Evolutionary conservation across 92 coral and sea anemone species (phyloP).

Genomic region (Epizoanthus scotinus): DNA sequence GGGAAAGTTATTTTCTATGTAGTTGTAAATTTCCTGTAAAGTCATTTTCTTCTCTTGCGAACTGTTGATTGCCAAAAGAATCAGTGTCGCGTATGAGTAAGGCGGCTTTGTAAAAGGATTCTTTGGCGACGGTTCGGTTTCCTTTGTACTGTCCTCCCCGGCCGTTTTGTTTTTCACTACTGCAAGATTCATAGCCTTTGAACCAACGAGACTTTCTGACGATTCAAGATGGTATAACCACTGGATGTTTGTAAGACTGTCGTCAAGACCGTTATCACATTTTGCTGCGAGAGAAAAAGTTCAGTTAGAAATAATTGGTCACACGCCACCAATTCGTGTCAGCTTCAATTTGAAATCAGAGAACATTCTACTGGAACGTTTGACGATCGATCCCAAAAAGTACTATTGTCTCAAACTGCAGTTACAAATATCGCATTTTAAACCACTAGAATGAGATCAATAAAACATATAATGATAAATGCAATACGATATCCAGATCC

Average conservation of each 20-base stretch:
- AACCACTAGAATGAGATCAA: too few relatives aligned
- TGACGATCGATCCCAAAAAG: neutral
- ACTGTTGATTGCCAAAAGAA: slow-evolving; percentile 95
- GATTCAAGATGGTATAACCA: slow-evolving; percentile 95
- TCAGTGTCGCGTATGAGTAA: slow-evolving; percentile 94
- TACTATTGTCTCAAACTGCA: too few relatives aligned
- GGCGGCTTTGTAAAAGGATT: slow-evolving; percentile 91
- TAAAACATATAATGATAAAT: too few relatives aligned
- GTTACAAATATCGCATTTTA: too few relatives aligned
- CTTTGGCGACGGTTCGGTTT: slow-evolving; percentile 43
- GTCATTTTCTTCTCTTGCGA: slow-evolving; percentile 92
- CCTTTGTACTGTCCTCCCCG: slow-evolving; percentile 6
- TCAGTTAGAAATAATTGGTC: neutral
- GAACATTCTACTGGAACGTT: neutral
- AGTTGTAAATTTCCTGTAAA: slow-evolving; percentile 87
- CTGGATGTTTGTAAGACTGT: slow-evolving; percentile 96
- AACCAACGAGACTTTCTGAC: slow-evolving; percentile 53
- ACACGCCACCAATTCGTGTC: slow-evolving; percentile 24
- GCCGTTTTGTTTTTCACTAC: slow-evolving; percentile 4
- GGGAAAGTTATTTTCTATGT: slow-evolving; percentile 93
- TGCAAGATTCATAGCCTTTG: slow-evolving; percentile 1
- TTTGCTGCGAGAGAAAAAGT: slow-evolving; percentile 32
- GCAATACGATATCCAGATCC: too few relatives aligned
- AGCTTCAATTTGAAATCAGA: neutral
- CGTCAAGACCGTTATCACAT: slow-evolving; percentile 68